Evolutionary conservation across 1,140 invertebrate genomes (phyloP).

Genomic region (Trichonephila clavipes): DNA sequence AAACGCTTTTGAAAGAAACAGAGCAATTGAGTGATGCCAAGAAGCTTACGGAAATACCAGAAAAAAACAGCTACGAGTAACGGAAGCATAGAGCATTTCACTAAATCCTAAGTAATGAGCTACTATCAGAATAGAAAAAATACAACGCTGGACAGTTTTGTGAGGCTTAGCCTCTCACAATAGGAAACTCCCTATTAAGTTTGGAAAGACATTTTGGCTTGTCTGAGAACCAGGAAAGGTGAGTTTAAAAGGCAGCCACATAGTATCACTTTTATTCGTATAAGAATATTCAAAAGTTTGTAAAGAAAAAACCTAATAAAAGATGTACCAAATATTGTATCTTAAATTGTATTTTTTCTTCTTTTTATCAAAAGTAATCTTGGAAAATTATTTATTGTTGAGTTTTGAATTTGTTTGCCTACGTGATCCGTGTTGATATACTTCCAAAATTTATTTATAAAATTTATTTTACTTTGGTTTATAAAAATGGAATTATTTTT

Average conservation of each 20-base stretch:
- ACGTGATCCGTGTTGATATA: no score
- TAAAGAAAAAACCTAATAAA: not conserved
- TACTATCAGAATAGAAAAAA: constrained; percentile 41
- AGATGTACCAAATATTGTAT: no score
- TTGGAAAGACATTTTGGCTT: not conserved
- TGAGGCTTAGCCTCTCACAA: constrained; percentile 11
- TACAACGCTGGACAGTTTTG: constrained; percentile 8
- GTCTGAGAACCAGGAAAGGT: not conserved
- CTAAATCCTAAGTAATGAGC: constrained; percentile 54
- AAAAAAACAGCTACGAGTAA: constrained; percentile 18
- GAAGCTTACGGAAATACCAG: constrained; percentile 31
- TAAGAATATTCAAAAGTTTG: not conserved
- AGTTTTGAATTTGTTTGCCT: no score
- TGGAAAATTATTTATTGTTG: no score
- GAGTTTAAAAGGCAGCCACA: not conserved
- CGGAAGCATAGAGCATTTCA: constrained; percentile 38
- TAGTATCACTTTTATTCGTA: not conserved
- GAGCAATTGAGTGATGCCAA: constrained; percentile 44
- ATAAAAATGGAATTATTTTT: no score
- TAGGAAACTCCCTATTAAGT: constrained; percentile 27
- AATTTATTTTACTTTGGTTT: no score
- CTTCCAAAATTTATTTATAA: no score
- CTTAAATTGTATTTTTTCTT: no score
- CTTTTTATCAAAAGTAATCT: no score
- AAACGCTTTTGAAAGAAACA: constrained; percentile 7